Conservation (phyloP, 2,888 invertebrate genomes). For the Cataglyphis livida region DNA sequence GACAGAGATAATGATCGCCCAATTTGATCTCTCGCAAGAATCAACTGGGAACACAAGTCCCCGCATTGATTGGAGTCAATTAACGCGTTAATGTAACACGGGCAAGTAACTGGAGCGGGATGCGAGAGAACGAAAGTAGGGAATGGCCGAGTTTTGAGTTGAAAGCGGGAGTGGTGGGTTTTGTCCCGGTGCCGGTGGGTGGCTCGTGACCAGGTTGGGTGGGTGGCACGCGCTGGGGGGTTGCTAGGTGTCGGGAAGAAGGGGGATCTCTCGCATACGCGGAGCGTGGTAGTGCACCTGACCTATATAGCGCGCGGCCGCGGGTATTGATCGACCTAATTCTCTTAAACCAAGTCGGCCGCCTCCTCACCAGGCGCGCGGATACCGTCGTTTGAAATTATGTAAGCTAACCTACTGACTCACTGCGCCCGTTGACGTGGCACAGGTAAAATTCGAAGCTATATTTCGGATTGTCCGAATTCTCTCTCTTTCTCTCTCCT, state of each 20-base stretch:
- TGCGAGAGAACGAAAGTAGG: constrained; percentile 30
- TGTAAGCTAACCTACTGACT: constrained; percentile 82
- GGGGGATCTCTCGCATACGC: constrained; percentile 50
- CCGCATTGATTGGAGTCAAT: constrained; percentile 59
- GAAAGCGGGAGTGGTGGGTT: constrained; percentile 55
- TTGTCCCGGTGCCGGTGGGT: constrained; percentile 56
- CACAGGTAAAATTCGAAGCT: constrained; percentile 55
- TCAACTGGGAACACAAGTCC: constrained; percentile 33
- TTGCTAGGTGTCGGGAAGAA: constrained; percentile 60
- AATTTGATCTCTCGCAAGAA: constrained; percentile 35
- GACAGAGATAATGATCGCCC: constrained; percentile 31
- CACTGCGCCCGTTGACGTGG: constrained; percentile 71
- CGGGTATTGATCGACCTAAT: constrained; percentile 85
- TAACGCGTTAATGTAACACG: constrained; percentile 49
- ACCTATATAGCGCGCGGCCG: constrained; percentile 80
- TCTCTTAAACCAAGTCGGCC: constrained; percentile 74
- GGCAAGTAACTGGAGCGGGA: constrained; percentile 8
- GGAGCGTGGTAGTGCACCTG: constrained; percentile 82
- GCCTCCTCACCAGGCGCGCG: constrained; percentile 66
- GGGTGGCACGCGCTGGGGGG: constrained; percentile 46
- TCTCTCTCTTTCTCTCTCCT: neutral
- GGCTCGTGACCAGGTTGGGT: constrained; percentile 27
- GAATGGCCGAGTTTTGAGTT: constrained; percentile 55
- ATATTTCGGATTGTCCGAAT: constrained; percentile 38
- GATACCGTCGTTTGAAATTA: constrained; percentile 76